Percentiles rank a stretch among this genome's conserved stretches.
Conservation (phyloP, 1,140 invertebrate genomes). For the Saccostrea echinata region DNA sequence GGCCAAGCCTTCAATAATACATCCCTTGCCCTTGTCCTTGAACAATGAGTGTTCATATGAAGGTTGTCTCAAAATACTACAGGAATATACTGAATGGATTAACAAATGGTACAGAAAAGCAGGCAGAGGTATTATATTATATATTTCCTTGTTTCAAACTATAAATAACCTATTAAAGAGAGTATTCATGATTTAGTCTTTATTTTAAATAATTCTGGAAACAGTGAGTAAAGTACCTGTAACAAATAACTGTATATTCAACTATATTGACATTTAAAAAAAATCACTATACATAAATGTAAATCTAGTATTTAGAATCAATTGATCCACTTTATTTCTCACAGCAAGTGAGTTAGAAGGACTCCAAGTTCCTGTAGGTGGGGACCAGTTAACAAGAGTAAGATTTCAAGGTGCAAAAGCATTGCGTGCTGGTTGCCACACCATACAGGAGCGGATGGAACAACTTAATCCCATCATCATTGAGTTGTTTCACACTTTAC, state of each 20-base stretch:
- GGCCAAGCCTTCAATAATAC: slow-evolving; percentile 3
- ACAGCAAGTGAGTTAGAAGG: slow-evolving; percentile 24
- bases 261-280: no score
- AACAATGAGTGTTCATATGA: no score
- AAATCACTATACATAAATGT: background rate
- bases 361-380: slow-evolving; percentile 9
- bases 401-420: slow-evolving; percentile 36
- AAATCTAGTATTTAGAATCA: no score
- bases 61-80: no score
- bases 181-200: no score
- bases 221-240: no score
- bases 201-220: no score
- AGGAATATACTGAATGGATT: slow-evolving; percentile 11
- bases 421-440: background rate
- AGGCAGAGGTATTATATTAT: slow-evolving; percentile 30
- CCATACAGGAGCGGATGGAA: slow-evolving; percentile 30
- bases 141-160: background rate
- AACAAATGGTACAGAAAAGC: slow-evolving; percentile 18
- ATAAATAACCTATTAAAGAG: no score
- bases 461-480: slow-evolving; percentile 30
- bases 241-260: no score
- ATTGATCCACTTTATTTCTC: background rate
- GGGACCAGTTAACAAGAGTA: slow-evolving; percentile 40
- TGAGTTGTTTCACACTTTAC: slow-evolving; percentile 40
- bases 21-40: background rate